Evolutionary conservation across 2,797 vertebrate species (phyloP).

Genomic region (Varecia variegata): DNA sequence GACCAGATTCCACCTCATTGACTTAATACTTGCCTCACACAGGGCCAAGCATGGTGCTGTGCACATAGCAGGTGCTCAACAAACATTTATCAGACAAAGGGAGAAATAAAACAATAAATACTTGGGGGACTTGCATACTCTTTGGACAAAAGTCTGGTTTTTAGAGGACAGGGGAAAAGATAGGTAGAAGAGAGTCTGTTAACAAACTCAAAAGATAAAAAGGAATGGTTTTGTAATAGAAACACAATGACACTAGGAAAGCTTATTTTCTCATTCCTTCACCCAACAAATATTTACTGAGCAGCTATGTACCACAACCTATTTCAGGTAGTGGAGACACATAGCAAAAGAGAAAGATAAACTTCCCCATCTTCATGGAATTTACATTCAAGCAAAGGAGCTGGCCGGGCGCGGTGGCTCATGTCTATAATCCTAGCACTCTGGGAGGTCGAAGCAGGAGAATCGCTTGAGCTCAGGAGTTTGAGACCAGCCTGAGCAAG

Average conservation of each 20-base stretch:
- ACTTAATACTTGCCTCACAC: not conserved
- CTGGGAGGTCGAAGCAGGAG: too few relatives aligned
- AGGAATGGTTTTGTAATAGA: not conserved
- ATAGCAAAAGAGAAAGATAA: not conserved
- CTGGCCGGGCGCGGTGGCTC: not conserved
- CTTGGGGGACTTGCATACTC: not conserved
- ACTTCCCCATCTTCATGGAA: not conserved
- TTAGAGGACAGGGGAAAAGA: not conserved
- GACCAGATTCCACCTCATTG: not conserved
- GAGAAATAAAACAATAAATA: not conserved
- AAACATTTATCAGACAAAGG: not conserved
- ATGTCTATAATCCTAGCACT: too few relatives aligned
- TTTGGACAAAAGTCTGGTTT: not conserved
- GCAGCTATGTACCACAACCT: not conserved
- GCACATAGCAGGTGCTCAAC: not conserved
- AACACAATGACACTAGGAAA: not conserved
- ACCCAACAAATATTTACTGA: not conserved
- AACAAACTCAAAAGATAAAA: conserved; percentile 5
- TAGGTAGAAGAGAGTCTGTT: not conserved
- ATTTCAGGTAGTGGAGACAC: not conserved
- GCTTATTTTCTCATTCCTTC: not conserved
- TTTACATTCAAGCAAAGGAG: not conserved
- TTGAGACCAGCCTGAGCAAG: too few relatives aligned
- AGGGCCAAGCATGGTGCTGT: not conserved
- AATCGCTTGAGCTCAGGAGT: too few relatives aligned